phyloP scores from a whole-genome alignment of 1,140 invertebrate genomes.

The Neotoxoptera formosana region DNA sequence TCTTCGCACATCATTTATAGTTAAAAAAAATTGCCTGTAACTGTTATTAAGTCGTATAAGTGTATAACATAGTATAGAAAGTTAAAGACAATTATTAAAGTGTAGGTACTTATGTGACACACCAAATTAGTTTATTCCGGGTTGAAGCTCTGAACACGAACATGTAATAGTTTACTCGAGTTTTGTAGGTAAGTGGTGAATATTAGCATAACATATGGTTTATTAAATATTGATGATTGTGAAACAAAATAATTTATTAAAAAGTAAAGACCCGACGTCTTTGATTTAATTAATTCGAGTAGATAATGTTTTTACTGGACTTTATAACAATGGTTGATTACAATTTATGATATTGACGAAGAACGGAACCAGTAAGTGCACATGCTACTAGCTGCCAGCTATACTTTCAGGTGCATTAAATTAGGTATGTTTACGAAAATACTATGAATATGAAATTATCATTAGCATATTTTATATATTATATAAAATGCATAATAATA shows the following conservation, averaged over 20 bases:
- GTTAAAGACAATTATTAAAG: neutral
- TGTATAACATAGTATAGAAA: neutral
- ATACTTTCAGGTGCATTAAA: neutral
- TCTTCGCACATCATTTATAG: neutral
- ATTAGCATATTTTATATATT: no score
- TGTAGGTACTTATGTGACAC: neutral
- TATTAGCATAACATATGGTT: neutral
- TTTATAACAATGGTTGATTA: neutral
- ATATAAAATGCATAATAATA: neutral
- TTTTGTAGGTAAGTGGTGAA: neutral
- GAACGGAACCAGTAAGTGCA: neutral
- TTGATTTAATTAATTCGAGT: neutral
- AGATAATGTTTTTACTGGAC: neutral
- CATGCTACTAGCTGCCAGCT: neutral
- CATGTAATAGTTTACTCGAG: neutral
- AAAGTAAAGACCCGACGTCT: neutral
- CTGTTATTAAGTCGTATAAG: neutral
- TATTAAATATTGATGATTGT: neutral
- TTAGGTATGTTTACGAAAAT: neutral
- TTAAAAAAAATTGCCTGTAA: neutral
- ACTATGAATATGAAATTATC: neutral
- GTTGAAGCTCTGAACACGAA: neutral
- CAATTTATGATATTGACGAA: neutral
- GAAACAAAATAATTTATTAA: neutral
- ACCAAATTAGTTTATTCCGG: neutral